Evolutionary conservation across 2,113 vertebrate genomes (phyloP), one percentile per base, ranked within the genome.

Genomic region (Lagopus muta): DNA sequence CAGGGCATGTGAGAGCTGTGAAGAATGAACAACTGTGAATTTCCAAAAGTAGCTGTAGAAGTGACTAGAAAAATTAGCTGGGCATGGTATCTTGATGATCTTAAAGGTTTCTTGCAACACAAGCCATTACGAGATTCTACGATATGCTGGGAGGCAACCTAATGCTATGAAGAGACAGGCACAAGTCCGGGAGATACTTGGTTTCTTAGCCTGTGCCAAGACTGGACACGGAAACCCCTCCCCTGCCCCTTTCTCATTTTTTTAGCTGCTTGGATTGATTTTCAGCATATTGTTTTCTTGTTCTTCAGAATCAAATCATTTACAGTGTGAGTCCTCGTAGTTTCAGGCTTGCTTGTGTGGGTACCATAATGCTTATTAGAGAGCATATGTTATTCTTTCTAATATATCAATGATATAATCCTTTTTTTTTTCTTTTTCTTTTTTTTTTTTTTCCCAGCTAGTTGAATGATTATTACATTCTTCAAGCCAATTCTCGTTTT

Each of bases 401-500:
- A 69, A 36, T 40, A 52, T 43, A 86, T 81, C 25, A 45, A 2
- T 60, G 52, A 67, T 71, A 90, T 87, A 80, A 42, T 24, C 1
- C 28, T 9, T 58, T 52, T 36, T 52, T n/a, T 19, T 50, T 36
- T 52, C 27, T 19, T 36, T 19, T 9, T 62, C 42, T 38, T 9
- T 36, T 36, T 36, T 43, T n/a, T 17, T 12, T 18, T 55, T 12
- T 28, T 12, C 13, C 16, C 58, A 86, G 61, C 42, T 65, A 50
- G 25, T 61, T 92, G 61, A 66, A 74, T 71, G 60, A 86, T 78
- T 69, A 82, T 84, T 70, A 54, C 61, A 65, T 88, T 94, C 86
- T 90, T 91, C 92, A 94, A 91, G 88, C 81, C 93, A 89, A 81
- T 92, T 92, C 89, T 92, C 32, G 75, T 82, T 96, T 96, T 92